Evolutionary conservation across 2,797 vertebrate genomes (phyloP).

Genomic region (Galagoides demidoff): DNA sequence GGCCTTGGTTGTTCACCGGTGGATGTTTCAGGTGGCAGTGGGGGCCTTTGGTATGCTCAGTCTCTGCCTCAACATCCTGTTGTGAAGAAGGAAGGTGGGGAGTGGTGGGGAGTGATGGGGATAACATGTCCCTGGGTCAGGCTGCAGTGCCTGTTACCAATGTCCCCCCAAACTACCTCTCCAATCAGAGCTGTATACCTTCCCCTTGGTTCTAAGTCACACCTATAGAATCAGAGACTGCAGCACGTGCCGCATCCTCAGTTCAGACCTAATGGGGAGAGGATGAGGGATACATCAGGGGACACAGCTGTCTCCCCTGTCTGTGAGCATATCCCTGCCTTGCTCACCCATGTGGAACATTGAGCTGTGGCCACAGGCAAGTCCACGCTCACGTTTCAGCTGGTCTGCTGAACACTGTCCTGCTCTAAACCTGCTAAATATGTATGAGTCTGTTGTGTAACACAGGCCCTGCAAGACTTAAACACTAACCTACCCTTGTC

Average conservation of each 20-base stretch:
- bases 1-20: background rate
- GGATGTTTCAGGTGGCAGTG: background rate
- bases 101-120: rapidly evolving
- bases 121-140: background rate
- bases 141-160: background rate
- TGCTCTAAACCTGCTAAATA: no score
- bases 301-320: background rate
- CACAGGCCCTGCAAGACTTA: no score
- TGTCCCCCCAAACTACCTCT: background rate
- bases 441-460: no score
- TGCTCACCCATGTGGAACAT: background rate
- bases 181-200: background rate
- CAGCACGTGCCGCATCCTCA: background rate
- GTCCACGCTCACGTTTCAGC: background rate
- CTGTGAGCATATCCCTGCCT: background rate
- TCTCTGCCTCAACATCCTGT: no score
- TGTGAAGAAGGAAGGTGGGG: background rate
- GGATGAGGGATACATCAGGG: background rate
- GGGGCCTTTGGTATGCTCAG: no score
- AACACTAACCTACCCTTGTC: no score
- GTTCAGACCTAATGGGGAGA: background rate
- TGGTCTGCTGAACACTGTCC: background rate
- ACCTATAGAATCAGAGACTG: rapidly evolving
- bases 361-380: background rate
- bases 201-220: background rate